These are phyloP conservation scores for Tetrapedia diversipes DNA, from an alignment of 2,888 invertebrate genomes.

Conservation along the genomic window DNA sequence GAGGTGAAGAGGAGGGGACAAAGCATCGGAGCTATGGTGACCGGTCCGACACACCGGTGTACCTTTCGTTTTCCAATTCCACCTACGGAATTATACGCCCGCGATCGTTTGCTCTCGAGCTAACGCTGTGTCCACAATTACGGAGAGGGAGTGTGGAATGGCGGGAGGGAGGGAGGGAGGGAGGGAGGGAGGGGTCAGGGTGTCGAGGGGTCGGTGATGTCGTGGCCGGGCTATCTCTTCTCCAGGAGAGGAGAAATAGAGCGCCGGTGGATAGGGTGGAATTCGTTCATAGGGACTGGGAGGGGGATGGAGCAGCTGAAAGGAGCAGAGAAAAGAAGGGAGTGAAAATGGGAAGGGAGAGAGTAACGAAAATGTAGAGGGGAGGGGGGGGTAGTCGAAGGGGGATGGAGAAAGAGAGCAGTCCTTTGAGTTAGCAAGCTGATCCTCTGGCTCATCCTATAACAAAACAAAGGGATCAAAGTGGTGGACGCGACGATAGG, in stretches of 20 bases:
- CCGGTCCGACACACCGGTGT: slow-evolving; percentile 32
- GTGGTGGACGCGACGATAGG: slow-evolving; percentile 67
- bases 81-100: slow-evolving; percentile 67
- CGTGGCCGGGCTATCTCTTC: slow-evolving; percentile 37
- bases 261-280: slow-evolving; percentile 24
- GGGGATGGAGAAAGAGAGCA: slow-evolving; percentile 56
- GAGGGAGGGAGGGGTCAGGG: no score
- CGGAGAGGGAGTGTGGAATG: slow-evolving; percentile 27
- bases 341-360: slow-evolving; percentile 3
- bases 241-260: slow-evolving; percentile 47
- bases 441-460: slow-evolving; percentile 73
- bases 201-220: slow-evolving; percentile 33
- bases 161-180: no score
- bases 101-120: slow-evolving; percentile 71
- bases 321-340: slow-evolving; percentile 15
- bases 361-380: neutral
- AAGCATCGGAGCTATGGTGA: slow-evolving; percentile 17
- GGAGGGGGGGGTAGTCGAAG: slow-evolving; percentile 17
- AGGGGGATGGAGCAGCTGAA: slow-evolving; percentile 14
- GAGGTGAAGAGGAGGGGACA: no score
- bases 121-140: slow-evolving; percentile 67
- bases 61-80: slow-evolving; percentile 50
- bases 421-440: slow-evolving; percentile 75
- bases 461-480: slow-evolving; percentile 74
- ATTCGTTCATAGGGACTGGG: slow-evolving; percentile 27